Evolutionary conservation across 1,140 invertebrate species (phyloP), one percentile per base, ranked within the genome.

Genomic region (Sinella curviseta): DNA sequence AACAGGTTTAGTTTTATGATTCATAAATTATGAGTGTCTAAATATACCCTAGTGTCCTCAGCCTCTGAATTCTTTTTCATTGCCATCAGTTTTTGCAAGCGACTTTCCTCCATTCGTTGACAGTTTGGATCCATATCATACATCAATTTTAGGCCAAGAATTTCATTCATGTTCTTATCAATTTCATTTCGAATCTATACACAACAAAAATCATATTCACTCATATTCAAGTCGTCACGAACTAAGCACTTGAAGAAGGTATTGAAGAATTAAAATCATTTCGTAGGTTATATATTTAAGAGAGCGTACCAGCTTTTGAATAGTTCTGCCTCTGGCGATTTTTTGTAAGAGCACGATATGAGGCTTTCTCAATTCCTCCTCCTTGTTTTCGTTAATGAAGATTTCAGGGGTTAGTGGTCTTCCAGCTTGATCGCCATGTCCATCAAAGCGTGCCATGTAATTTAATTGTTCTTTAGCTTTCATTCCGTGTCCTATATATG

Each of bases 301-400:
- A n/a, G n/a, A n/a, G n/a, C n/a, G n/a, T 70, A 70, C 92, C 89
- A 91, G 86, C 82, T 88, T 90, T 85, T 94, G 92, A 24, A 91
- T 88, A 48, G 92, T 91, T 55, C 92, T 86, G 31, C 92, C 92
- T 80, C 90, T 86, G 20, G 93, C 87, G 2, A 93, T 85, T 83
- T 89, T 91, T 84, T 93, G 92, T 76, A 94, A 84, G 82, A 90
- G 87, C 17, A 91, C 87, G 20, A 90, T 87, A 1, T 90, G 88
- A 78, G 91, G 88, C 83, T 93, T 89, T 60, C 85, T 84, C 0
- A 87, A 85, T 82, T 92, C 91, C 73, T 90, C 88, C 1, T 86
- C 84, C 34, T 90, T 87, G 4, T 75, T 54, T 24, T 30, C 74
- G 3, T 4, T 30, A 4, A 75, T 20, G 20, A 28, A 3, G 24